phyloP scores from a whole-genome alignment of 2,113 vertebrate species.

The Cottus gobio region DNA sequence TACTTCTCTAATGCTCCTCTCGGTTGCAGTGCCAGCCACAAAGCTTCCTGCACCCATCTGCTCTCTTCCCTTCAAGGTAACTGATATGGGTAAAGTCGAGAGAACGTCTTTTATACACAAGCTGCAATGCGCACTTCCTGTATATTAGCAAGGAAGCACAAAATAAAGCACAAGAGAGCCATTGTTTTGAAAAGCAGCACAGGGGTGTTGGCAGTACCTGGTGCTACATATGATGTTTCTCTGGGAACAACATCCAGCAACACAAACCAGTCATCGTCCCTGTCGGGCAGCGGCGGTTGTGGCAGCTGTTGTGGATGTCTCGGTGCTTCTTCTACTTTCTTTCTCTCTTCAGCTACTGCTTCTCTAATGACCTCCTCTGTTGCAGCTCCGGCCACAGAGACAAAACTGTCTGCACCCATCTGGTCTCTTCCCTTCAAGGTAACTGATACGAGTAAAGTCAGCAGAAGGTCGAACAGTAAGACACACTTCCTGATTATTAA shows the following conservation, averaged over 20 bases:
- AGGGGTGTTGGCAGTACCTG: constrained; percentile 57
- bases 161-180: background rate
- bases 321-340: constrained; percentile 3
- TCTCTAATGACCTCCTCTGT: constrained; percentile 28
- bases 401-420: constrained; percentile 8
- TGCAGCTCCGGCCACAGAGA: constrained; percentile 11
- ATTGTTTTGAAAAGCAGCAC: background rate
- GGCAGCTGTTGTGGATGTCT: constrained; percentile 20
- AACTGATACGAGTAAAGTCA: constrained; percentile 39
- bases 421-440: background rate
- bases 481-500: background rate
- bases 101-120: constrained; percentile 18
- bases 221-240: constrained; percentile 26
- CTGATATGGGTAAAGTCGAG: constrained; percentile 36
- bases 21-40: background rate
- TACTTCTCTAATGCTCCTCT: constrained; percentile 31
- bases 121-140: background rate
- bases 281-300: constrained; percentile 12
- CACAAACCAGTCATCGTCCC: constrained; percentile 63
- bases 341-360: constrained; percentile 39
- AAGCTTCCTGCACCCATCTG: constrained; percentile 9
- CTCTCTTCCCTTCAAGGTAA: background rate
- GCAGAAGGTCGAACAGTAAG: constrained; percentile 9
- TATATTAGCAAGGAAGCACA: background rate
- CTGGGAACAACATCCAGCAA: constrained; percentile 58